These are phyloP conservation scores for Calidris pygmaea DNA, from an alignment of 2,113 vertebrate genomes.

Conservation along the genomic window DNA sequence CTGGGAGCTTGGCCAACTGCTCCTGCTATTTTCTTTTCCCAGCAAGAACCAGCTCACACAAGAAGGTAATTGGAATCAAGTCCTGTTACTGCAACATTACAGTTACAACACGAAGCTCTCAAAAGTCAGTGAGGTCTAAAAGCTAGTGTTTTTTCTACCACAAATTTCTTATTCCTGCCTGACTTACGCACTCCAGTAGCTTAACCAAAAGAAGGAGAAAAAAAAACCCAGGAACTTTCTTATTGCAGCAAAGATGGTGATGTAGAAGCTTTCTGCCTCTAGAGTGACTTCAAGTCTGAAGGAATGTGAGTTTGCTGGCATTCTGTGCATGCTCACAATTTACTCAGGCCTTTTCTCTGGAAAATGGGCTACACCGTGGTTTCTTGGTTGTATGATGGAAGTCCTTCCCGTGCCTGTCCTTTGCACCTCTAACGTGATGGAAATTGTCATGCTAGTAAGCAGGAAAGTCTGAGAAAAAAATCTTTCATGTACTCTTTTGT, in stretches of 20 bases:
- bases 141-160: not conserved
- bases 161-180: not conserved
- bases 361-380: not conserved
- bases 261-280: not conserved
- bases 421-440: not conserved
- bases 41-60: slow-evolving; percentile 9
- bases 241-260: not conserved
- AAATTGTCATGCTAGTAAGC: not conserved
- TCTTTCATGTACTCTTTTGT: not conserved
- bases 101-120: not conserved
- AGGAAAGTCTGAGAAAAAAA: not conserved
- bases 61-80: slow-evolving; percentile 33
- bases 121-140: not conserved
- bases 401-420: not conserved
- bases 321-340: not conserved
- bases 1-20: not conserved
- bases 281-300: not conserved
- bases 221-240: not conserved
- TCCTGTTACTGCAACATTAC: not conserved
- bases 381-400: not conserved
- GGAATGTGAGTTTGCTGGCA: not conserved
- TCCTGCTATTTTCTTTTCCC: slow-evolving; percentile 19
- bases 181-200: not conserved
- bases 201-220: not conserved
- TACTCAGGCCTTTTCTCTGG: not conserved